Evolutionary conservation across 2,113 vertebrate species (phyloP).

Genomic region (Peromyscus polionotus): DNA sequence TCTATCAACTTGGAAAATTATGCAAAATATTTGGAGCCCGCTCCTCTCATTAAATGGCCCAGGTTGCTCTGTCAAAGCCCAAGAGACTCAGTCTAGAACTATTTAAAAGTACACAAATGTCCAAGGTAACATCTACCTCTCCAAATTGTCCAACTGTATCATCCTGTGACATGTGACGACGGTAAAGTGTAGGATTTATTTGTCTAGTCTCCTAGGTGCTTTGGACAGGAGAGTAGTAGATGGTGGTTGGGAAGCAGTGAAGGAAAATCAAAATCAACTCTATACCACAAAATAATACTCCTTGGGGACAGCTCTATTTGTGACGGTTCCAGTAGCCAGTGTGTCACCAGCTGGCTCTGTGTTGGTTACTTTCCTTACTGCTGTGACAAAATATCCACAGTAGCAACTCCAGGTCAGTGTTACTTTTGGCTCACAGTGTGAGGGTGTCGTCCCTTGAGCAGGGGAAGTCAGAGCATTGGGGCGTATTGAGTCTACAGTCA

Average conservation of each 20-base stretch:
- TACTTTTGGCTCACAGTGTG: neutral
- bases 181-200: neutral
- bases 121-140: neutral
- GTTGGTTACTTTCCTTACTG: neutral
- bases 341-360: neutral
- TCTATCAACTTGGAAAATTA: conserved; percentile 33
- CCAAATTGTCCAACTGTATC: conserved; percentile 5
- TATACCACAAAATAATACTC: conserved; percentile 45
- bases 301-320: neutral
- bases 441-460: neutral
- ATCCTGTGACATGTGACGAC: neutral
- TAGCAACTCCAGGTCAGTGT: neutral
- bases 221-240: conserved; percentile 22
- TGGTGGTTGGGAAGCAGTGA: neutral
- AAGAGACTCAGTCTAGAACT: conserved; percentile 12
- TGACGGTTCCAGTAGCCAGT: neutral
- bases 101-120: neutral
- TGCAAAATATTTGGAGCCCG: conserved; percentile 9
- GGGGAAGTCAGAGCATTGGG: neutral
- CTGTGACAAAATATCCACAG: neutral
- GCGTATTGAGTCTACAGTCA: neutral
- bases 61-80: neutral
- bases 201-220: neutral
- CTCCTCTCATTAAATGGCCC: neutral
- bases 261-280: neutral